Evolutionary conservation across 1,140 invertebrate genomes (phyloP).

Genomic region (Oppia nitens): DNA sequence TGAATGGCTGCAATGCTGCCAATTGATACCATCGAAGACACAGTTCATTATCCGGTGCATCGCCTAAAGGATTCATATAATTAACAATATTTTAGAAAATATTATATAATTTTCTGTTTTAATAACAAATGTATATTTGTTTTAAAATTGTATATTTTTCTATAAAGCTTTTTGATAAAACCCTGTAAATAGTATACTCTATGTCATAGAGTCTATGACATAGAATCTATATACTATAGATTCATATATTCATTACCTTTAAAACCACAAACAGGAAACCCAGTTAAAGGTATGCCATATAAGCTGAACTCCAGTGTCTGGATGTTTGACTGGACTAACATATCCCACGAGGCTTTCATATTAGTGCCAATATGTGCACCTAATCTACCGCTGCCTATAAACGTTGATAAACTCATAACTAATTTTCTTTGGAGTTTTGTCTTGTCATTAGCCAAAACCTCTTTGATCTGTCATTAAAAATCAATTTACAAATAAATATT

Average conservation of each 20-base stretch:
- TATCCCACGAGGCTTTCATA: constrained; percentile 33
- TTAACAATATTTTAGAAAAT: not conserved
- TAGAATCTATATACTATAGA: too few species aligned
- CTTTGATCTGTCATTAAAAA: constrained; percentile 36
- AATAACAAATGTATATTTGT: too few species aligned
- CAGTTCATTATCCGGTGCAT: constrained; percentile 32
- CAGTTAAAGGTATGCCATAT: constrained; percentile 45
- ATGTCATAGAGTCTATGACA: constrained; percentile 28
- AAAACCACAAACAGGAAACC: constrained; percentile 32
- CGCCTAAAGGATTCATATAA: not conserved
- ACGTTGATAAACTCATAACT: constrained; percentile 65
- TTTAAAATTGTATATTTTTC: too few species aligned
- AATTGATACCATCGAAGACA: constrained; percentile 64
- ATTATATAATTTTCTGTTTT: not conserved
- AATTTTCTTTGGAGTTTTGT: constrained; percentile 33
- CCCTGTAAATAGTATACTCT: too few species aligned
- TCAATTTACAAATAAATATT: too few species aligned
- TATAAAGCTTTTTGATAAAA: too few species aligned
- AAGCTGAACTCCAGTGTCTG: constrained; percentile 53
- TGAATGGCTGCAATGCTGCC: constrained; percentile 40
- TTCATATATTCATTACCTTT: constrained; percentile 22
- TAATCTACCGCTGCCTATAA: constrained; percentile 55
- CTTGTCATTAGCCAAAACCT: constrained; percentile 8
- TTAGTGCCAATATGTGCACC: constrained; percentile 79
- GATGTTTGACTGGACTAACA: constrained; percentile 31